Conservation (phyloP, 37 sponge, comb jelly and placozoan genomes). For the Halisarca cf. caerulea region DNA sequence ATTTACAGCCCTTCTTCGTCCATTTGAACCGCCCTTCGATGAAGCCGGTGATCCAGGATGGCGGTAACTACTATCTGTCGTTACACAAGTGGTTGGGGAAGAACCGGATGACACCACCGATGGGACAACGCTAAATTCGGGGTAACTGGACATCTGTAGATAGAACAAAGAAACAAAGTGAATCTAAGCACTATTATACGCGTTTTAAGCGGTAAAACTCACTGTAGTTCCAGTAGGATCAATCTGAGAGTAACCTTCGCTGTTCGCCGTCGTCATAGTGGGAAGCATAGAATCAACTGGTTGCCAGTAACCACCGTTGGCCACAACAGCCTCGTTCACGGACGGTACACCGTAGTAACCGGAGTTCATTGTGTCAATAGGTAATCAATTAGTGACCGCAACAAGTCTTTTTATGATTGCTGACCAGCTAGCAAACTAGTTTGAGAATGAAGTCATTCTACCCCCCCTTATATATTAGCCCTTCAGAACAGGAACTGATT, state of each 20-base stretch:
- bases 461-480: not conserved
- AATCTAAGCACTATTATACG: too few species aligned
- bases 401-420: not conserved
- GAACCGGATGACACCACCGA: not conserved
- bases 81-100: not conserved
- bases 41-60: conserved; percentile 1
- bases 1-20: not conserved
- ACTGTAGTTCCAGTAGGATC: not conserved
- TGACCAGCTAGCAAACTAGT: not conserved
- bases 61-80: conserved; percentile 18
- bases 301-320: conserved; percentile 19
- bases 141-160: not conserved
- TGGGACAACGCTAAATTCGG: conserved; percentile 17
- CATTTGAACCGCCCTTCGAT: not conserved
- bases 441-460: not conserved
- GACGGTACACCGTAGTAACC: conserved; percentile 15
- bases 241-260: not conserved
- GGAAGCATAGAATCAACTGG: not conserved
- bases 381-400: conserved; percentile 22
- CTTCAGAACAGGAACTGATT: too few species aligned
- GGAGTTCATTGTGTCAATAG: conserved; percentile 19
- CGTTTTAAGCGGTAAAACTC: not conserved
- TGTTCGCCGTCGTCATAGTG: not conserved
- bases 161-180: too few species aligned
- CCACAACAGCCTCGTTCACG: conserved; percentile 2